These are phyloP conservation scores for Molossus alvarezi DNA, from an alignment of 2,797 vertebrate genomes.

Conservation along the genomic window DNA sequence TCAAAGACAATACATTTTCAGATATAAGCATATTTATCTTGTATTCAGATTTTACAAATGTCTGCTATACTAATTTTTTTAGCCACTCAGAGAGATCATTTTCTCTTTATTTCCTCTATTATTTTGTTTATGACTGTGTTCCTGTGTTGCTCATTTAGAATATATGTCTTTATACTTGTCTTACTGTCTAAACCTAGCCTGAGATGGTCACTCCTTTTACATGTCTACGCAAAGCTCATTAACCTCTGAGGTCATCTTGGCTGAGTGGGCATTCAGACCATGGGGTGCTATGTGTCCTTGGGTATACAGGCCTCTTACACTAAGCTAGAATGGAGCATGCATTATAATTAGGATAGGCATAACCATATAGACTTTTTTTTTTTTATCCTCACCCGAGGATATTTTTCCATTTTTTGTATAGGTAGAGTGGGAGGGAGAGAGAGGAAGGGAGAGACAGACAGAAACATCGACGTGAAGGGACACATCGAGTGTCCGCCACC, in stretches of 20 bases:
- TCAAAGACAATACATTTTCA: constrained; percentile 54
- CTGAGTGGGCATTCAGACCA: not conserved
- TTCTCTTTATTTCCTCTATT: constrained; percentile 9
- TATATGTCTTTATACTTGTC: not conserved
- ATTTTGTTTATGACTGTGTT: not conserved
- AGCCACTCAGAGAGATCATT: not conserved
- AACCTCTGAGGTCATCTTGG: not conserved
- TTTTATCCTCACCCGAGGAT: too few relatives aligned
- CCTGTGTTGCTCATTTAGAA: not conserved
- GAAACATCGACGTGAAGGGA: too few relatives aligned
- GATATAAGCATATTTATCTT: not conserved
- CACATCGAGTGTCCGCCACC: too few relatives aligned
- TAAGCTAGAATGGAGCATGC: not conserved
- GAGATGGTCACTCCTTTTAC: not conserved
- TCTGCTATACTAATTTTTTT: not conserved
- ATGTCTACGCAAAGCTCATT: not conserved
- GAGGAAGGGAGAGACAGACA: too few relatives aligned
- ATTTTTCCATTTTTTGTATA: too few relatives aligned
- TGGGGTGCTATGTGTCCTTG: not conserved
- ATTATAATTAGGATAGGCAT: not conserved
- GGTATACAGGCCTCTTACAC: not conserved
- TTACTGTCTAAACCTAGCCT: not conserved
- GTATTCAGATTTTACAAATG: not conserved
- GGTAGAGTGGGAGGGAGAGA: too few relatives aligned
- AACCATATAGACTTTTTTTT: not conserved